These are phyloP conservation scores for Drosophila guanche DNA, from an alignment of 1,140 invertebrate genomes.

Conservation along the genomic window DNA sequence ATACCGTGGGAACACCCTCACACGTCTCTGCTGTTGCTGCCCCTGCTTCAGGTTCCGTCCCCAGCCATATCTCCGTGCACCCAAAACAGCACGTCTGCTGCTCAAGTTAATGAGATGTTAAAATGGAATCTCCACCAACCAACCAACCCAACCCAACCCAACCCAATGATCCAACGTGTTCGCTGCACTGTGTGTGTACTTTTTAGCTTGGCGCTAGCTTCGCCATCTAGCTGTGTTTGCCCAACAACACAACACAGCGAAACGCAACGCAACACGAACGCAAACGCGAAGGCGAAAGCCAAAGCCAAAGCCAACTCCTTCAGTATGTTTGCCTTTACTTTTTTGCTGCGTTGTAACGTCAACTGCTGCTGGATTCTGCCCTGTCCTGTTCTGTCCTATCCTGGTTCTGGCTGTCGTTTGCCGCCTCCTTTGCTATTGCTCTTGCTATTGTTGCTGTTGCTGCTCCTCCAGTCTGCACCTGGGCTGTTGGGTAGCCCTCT, in stretches of 20 bases:
- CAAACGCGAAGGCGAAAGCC: conserved; percentile 12
- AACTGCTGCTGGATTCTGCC: conserved; percentile 45
- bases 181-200: conserved; percentile 17
- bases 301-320: conserved; percentile 30
- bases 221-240: conserved; percentile 35
- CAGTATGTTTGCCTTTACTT: conserved; percentile 51
- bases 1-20: conserved; percentile 16
- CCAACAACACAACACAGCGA: conserved; percentile 11
- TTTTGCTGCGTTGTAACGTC: conserved; percentile 58
- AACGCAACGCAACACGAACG: too few species aligned
- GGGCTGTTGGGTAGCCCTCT: conserved; percentile 25
- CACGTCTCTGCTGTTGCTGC: neutral
- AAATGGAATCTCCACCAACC: conserved; percentile 65
- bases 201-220: conserved; percentile 44
- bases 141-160: neutral
- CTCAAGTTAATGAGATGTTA: conserved; percentile 83
- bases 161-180: conserved; percentile 14
- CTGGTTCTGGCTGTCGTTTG: neutral
- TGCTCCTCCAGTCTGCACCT: conserved; percentile 46
- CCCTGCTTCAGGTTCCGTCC: conserved; percentile 4
- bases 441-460: conserved; percentile 5
- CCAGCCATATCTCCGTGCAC: conserved; percentile 23
- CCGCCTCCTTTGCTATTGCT: conserved; percentile 11
- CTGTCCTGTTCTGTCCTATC: conserved; percentile 7
- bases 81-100: conserved; percentile 57